Evolutionary conservation across 2,113 vertebrate genomes (phyloP).

Genomic region (Macrotus californicus): DNA sequence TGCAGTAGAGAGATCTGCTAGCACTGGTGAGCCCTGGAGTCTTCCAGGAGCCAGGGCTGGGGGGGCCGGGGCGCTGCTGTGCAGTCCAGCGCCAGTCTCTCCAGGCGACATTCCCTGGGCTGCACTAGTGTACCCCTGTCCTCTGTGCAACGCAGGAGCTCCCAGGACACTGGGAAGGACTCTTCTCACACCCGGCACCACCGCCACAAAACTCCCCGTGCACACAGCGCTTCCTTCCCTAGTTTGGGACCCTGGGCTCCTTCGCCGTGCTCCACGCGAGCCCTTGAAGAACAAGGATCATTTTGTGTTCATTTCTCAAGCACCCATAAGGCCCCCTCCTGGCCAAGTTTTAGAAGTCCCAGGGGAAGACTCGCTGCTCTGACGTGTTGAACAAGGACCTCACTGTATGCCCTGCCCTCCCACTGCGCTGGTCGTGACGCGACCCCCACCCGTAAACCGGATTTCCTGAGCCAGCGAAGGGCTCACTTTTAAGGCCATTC

Average conservation of each 20-base stretch:
- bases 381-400: neutral
- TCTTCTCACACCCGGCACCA: neutral
- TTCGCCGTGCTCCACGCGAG: too few species aligned
- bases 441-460: accelerated
- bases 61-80: neutral
- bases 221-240: neutral
- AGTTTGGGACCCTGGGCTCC: neutral
- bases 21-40: neutral
- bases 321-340: neutral
- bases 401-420: neutral
- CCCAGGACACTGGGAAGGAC: neutral
- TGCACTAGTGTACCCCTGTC: neutral
- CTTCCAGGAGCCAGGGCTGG: neutral
- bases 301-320: neutral
- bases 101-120: neutral
- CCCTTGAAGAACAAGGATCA: neutral
- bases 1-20: neutral
- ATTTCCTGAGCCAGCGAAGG: neutral
- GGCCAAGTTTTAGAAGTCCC: neutral
- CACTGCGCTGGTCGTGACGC: too few species aligned
- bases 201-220: neutral
- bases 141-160: neutral
- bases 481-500: neutral
- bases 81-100: neutral
- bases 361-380: neutral